phyloP scores from a whole-genome alignment of 2,113 vertebrate species.

The Strix aluco region DNA sequence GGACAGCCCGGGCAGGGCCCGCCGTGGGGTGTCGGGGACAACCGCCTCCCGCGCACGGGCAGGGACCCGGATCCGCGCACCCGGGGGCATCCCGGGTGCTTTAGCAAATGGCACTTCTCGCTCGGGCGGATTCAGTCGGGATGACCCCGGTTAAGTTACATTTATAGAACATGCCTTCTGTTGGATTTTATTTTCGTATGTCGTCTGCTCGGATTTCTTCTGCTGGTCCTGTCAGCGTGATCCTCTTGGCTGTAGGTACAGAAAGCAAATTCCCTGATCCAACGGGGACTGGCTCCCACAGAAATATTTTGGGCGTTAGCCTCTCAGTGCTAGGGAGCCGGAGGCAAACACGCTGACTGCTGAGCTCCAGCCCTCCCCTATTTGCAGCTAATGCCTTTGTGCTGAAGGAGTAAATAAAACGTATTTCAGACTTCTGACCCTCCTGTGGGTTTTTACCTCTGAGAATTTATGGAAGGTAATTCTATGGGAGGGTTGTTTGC shows the following conservation, averaged over 20 bases:
- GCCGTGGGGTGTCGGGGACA: not conserved
- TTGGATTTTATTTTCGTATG: not conserved
- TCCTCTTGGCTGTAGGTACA: not conserved
- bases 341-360: not conserved
- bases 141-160: accelerated
- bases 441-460: not conserved
- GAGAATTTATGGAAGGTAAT: not conserved
- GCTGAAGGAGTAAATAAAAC: not conserved
- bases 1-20: no score
- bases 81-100: accelerated
- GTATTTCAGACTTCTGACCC: not conserved
- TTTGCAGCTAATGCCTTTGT: not conserved
- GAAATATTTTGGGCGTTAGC: not conserved
- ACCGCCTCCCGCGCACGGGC: no score
- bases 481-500: not conserved
- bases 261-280: not conserved
- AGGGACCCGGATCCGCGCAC: accelerated
- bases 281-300: not conserved
- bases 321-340: not conserved
- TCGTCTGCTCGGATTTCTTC: not conserved
- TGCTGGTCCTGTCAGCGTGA: not conserved
- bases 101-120: not conserved
- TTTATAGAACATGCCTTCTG: accelerated
- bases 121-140: accelerated
- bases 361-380: not conserved